Evolutionary conservation across 1,140 invertebrate species (phyloP).

Genomic region (Fragariocoptes setiger): DNA sequence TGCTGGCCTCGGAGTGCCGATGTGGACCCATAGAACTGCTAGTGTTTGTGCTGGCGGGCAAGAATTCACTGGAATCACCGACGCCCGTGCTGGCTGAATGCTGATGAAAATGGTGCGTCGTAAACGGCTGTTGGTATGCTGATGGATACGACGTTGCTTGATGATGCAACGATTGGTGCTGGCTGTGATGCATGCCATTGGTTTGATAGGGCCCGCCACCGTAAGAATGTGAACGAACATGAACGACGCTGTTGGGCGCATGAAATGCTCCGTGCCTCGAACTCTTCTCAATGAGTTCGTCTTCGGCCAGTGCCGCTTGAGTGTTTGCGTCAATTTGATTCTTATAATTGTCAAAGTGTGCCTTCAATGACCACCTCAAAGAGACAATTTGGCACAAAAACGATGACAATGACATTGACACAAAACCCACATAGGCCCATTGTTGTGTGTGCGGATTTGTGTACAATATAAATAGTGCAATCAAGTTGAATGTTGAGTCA

Average conservation of each 20-base stretch:
- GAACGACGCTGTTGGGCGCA: too few relatives aligned
- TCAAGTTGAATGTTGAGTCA: slow-evolving; percentile 54
- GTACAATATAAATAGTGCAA: slow-evolving; percentile 45
- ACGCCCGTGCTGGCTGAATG: too few relatives aligned
- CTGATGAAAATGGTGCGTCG: too few relatives aligned
- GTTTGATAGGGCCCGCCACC: not conserved
- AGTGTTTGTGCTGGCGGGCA: too few relatives aligned
- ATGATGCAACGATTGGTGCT: too few relatives aligned
- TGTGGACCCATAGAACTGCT: too few relatives aligned
- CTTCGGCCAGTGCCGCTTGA: not conserved
- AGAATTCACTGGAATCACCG: not conserved
- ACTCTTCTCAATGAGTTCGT: not conserved
- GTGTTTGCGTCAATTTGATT: slow-evolving; percentile 4
- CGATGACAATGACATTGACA: slow-evolving; percentile 32
- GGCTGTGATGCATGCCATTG: too few relatives aligned
- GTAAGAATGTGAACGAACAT: too few relatives aligned
- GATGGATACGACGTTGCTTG: not conserved
- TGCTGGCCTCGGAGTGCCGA: not conserved
- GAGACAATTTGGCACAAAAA: slow-evolving; percentile 33
- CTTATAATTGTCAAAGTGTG: not conserved
- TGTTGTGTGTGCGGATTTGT: slow-evolving; percentile 22
- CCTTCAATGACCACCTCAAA: slow-evolving; percentile 19
- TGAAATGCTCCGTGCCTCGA: too few relatives aligned
- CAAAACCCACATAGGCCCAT: slow-evolving; percentile 28
- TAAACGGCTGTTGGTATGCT: too few relatives aligned